Percentiles rank a stretch among this genome's conserved stretches.
Conservation (phyloP, 1,140 invertebrate genomes). For the Aphelenchoides besseyi region DNA sequence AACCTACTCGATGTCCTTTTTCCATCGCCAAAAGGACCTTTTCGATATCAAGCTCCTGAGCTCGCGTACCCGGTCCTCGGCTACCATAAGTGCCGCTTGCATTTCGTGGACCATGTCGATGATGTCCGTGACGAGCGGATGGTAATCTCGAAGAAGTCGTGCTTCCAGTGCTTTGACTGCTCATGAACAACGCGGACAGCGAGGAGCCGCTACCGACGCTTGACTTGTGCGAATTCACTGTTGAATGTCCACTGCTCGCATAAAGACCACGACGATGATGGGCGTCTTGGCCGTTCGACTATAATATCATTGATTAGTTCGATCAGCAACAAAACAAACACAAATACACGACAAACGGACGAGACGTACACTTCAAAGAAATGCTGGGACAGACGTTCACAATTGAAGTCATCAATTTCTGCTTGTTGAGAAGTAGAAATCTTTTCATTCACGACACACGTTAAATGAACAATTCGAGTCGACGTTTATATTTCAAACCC, state of each 20-base stretch:
- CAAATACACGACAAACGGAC: background rate
- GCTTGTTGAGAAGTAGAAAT: too few relatives aligned
- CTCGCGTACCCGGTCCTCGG: slow-evolving; percentile 5
- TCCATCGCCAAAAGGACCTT: slow-evolving; percentile 54
- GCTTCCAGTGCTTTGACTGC: background rate
- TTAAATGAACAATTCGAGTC: background rate
- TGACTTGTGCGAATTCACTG: background rate
- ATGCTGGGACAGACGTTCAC: too few relatives aligned
- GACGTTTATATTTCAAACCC: background rate
- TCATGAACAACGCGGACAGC: slow-evolving; percentile 17
- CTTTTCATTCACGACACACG: background rate
- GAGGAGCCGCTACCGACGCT: background rate
- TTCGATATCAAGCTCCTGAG: slow-evolving; percentile 48
- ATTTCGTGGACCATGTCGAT: background rate
- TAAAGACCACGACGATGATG: background rate
- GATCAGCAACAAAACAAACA: background rate
- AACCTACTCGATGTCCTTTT: slow-evolving; percentile 50
- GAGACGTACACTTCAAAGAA: background rate
- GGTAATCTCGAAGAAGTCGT: background rate
- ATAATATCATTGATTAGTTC: too few relatives aligned
- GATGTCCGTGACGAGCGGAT: slow-evolving; percentile 1
- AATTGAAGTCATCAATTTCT: too few relatives aligned
- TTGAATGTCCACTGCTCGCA: background rate
- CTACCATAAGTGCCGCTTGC: slow-evolving; percentile 19
- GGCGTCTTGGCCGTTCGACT: background rate